Evolutionary conservation across 2,888 invertebrate species (phyloP), one percentile per base, ranked within the genome.

Genomic region (Cistogaster globosa): DNA sequence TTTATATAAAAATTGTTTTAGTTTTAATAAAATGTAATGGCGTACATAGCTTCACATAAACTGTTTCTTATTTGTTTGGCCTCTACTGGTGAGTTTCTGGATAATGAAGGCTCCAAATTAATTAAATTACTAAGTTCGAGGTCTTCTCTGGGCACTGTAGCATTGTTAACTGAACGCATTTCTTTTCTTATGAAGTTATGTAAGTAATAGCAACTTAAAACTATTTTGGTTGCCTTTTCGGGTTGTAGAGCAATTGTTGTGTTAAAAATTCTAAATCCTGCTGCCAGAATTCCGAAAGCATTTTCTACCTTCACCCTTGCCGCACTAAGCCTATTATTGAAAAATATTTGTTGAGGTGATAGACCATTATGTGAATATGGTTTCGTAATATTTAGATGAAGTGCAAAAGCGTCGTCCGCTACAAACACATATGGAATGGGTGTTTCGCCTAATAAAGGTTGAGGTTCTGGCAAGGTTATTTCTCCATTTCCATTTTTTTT

Each of bases 181-280:
- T 80, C 65, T 72, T 80, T 72, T 55, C 57, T 80, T 80, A 80
- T 74, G 32, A 74, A 75, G 60, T 68, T 81, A 20, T 75, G 75
- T 74, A 81, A 81, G 75, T 75, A 81, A 67, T 68, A 81, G 65
- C 80, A 74, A 48, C 58, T 74, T 72, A 74, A 74, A 72, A 80
- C 72, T 42, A 72, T 57, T 65, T 58, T 74, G 36, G 48, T 80
- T 53, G 55, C 58, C 63, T 67, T 80, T 80, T 80, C 74, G 57
- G 74, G 60, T 75, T 36, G 81, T 81, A 55, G 26, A 26, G 26
- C 26, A 26, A 26, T 26, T 26, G 26, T 26, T 26, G 26, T 26
- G 26, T 75, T 65, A 42, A 82, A 38, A 63, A 78, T 32, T 22
- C 77, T 45, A 67, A 83, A 78, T 36, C 72, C 48, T 67, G 77